These are phyloP conservation scores for Patagioenas fasciata DNA, from an alignment of 2,113 vertebrate species.

Conservation along the genomic window DNA sequence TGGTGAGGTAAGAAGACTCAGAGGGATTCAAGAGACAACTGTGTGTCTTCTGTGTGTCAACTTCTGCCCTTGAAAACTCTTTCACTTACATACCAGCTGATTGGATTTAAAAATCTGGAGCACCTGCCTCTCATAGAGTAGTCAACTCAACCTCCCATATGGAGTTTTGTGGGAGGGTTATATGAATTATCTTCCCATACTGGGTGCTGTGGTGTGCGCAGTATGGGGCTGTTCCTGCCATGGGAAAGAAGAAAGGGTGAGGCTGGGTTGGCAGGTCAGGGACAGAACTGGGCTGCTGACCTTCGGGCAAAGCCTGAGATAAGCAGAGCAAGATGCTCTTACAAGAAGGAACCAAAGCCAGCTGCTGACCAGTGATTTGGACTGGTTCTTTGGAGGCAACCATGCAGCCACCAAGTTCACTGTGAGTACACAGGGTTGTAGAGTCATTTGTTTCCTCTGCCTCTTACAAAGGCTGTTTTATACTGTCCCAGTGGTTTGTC, in stretches of 20 bases:
- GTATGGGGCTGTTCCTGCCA: background rate
- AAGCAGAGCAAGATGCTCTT: too few relatives aligned
- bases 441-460: too few relatives aligned
- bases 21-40: background rate
- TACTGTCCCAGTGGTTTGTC: too few relatives aligned
- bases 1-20: background rate
- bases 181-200: rapidly evolving
- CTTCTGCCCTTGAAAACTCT: background rate
- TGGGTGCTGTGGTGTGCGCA: rapidly evolving
- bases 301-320: background rate
- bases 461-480: too few relatives aligned
- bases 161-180: background rate
- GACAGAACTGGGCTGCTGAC: background rate
- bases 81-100: background rate
- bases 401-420: too few relatives aligned
- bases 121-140: background rate
- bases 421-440: too few relatives aligned
- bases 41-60: too few relatives aligned
- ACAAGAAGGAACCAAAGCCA: too few relatives aligned
- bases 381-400: too few relatives aligned
- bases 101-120: background rate
- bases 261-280: background rate
- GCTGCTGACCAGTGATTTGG: too few relatives aligned
- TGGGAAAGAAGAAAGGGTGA: background rate
- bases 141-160: background rate